A percentile compares a stretch with the other conserved stretches of the same genome.
phyloP scores from a whole-genome alignment of 35 echinoderm and acorn worm species.

The Amphiura filiformis region DNA sequence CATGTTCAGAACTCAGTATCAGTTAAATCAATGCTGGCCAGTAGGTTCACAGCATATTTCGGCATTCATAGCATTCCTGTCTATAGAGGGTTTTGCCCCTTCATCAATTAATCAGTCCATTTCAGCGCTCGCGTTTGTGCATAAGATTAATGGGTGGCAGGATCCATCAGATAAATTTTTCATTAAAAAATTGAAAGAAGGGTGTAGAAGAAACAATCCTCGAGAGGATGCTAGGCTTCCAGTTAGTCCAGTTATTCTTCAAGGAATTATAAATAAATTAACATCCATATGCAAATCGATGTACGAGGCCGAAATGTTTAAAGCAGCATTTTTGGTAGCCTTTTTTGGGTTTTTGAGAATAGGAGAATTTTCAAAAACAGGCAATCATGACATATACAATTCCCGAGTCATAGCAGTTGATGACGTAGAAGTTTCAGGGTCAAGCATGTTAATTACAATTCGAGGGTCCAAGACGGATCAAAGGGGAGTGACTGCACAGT shows the following conservation, averaged over 20 bases:
- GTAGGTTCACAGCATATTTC: background rate
- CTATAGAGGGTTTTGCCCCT: background rate
- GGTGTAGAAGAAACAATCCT: background rate
- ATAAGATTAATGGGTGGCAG: background rate
- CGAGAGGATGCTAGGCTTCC: background rate
- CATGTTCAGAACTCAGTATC: background rate
- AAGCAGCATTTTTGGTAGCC: constrained; percentile 6
- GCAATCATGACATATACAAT: background rate
- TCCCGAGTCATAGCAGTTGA: background rate
- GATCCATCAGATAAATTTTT: background rate
- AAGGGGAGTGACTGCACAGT: background rate
- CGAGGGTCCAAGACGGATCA: background rate
- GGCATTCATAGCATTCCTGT: background rate
- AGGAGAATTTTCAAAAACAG: background rate
- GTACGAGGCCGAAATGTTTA: background rate
- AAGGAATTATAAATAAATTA: background rate
- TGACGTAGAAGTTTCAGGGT: too few species aligned
- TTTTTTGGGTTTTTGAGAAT: background rate
- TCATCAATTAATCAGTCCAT: background rate
- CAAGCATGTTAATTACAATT: background rate
- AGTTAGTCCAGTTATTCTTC: background rate
- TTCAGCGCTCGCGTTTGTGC: background rate
- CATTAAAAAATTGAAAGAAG: background rate
- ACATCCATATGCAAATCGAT: background rate
- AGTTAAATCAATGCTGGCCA: background rate